phyloP scores from a whole-genome alignment of 92 coral and sea anemone species.

The Zoanthus sansibaricus region DNA sequence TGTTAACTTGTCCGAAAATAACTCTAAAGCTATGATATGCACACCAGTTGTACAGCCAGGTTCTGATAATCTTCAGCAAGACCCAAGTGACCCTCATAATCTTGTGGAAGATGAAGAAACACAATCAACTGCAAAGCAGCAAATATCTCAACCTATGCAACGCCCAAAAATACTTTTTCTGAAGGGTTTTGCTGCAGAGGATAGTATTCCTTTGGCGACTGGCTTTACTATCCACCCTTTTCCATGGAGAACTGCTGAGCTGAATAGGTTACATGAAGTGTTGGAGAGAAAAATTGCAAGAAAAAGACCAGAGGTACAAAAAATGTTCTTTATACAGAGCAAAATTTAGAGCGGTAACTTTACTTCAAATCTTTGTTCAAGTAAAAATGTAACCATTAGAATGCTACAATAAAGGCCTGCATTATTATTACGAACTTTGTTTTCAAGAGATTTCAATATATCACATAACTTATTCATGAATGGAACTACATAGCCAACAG shows the following conservation, averaged over 20 bases:
- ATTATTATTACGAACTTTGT: too few relatives aligned
- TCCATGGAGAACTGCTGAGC: not conserved
- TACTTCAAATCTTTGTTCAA: too few relatives aligned
- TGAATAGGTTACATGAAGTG: not conserved
- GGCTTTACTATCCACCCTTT: not conserved
- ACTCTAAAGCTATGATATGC: not conserved
- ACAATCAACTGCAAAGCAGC: not conserved
- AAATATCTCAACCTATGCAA: too few relatives aligned
- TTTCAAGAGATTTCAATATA: too few relatives aligned
- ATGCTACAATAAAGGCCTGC: too few relatives aligned
- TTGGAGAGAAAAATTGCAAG: not conserved
- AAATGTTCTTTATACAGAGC: not conserved
- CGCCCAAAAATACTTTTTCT: too few relatives aligned
- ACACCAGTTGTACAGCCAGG: slow-evolving; percentile 21
- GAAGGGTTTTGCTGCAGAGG: too few relatives aligned
- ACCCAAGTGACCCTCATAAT: slow-evolving; percentile 9
- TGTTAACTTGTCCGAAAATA: slow-evolving; percentile 28
- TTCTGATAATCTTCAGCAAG: not conserved
- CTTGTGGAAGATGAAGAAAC: not conserved
- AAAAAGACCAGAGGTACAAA: not conserved
- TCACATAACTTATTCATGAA: too few relatives aligned
- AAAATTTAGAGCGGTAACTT: too few relatives aligned
- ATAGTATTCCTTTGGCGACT: too few relatives aligned
- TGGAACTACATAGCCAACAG: too few relatives aligned
- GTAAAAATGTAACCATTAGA: too few relatives aligned